Conservation (phyloP, 2,888 invertebrate species). For the Xestoiulus laeticollis region DNA sequence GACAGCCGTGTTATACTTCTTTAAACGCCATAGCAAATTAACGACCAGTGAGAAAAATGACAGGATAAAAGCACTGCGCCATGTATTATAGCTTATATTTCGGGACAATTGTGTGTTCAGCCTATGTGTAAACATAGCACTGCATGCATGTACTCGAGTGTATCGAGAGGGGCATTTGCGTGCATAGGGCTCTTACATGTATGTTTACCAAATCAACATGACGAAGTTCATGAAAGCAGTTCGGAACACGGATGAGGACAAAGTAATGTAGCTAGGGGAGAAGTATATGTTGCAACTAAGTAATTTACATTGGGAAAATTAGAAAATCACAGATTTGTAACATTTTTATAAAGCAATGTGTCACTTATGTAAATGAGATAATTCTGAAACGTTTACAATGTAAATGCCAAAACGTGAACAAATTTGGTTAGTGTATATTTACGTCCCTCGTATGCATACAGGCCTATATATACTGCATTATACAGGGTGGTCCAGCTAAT, state of each 20-base stretch:
- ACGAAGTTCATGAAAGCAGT: not conserved
- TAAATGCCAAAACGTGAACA: no score
- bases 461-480: no score
- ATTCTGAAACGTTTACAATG: no score
- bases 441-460: no score
- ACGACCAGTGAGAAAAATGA: not conserved
- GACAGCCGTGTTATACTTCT: not conserved
- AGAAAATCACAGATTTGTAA: not conserved
- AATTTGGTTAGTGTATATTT: no score
- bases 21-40: not conserved
- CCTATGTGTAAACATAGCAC: not conserved
- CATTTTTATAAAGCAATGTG: not conserved
- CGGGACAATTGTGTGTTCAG: not conserved
- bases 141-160: not conserved
- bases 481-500: no score
- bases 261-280: not conserved
- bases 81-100: not conserved
- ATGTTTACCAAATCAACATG: not conserved
- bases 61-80: not conserved
- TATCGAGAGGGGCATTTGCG: not conserved
- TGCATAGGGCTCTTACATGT: slow-evolving; percentile 31
- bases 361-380: not conserved
- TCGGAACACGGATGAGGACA: not conserved
- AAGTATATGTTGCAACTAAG: not conserved
- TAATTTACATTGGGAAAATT: not conserved